Evolutionary conservation across 2,113 vertebrate species (phyloP).

Genomic region (Baryphthengus martii): DNA sequence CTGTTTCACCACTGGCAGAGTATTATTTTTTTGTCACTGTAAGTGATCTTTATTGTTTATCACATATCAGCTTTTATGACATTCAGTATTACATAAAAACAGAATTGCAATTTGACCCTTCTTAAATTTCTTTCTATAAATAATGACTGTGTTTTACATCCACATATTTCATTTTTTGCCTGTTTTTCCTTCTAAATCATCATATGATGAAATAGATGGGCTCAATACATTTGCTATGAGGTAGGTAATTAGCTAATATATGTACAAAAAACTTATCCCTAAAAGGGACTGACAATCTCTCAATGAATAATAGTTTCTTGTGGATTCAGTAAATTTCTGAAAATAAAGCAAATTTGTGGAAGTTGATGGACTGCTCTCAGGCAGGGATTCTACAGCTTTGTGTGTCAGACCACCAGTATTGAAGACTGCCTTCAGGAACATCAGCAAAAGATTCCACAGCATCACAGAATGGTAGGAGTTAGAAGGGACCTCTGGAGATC

Average conservation of each 20-base stretch:
- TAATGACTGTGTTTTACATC: neutral
- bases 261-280: neutral
- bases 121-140: neutral
- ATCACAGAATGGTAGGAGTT: too few relatives aligned
- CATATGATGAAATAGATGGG: neutral
- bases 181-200: neutral
- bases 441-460: too few relatives aligned
- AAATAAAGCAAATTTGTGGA: neutral
- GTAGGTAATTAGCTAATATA: neutral
- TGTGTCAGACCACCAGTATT: neutral
- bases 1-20: neutral
- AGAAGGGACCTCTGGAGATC: too few relatives aligned
- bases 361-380: neutral
- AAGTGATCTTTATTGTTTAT: neutral
- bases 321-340: neutral
- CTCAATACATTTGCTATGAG: neutral
- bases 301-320: neutral
- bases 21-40: neutral
- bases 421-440: too few relatives aligned
- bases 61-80: neutral
- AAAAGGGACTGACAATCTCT: neutral
- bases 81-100: neutral
- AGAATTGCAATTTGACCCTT: neutral
- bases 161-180: rapidly evolving
- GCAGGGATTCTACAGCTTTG: neutral